Conservation (phyloP, 1,140 invertebrate species). For the Amyelois transitella region DNA sequence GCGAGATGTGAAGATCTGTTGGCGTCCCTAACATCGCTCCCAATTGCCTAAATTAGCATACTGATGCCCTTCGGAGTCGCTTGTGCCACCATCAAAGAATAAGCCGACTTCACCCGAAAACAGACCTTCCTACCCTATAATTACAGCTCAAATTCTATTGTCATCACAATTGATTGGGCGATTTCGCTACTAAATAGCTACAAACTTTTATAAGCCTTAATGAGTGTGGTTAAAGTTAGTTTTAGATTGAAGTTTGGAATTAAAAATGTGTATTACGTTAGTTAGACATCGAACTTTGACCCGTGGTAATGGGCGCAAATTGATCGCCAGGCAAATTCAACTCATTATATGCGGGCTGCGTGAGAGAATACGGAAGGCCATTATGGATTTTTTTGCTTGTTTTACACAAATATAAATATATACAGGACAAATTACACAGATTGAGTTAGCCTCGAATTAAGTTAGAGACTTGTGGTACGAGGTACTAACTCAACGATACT, state of each 20-base stretch:
- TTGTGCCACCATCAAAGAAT: constrained; percentile 35
- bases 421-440: too few relatives aligned
- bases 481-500: too few relatives aligned
- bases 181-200: not conserved
- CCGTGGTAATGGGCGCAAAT: constrained; percentile 48
- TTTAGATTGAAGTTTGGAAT: constrained; percentile 1
- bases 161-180: not conserved
- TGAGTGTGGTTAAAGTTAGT: not conserved
- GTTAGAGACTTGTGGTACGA: too few relatives aligned
- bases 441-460: too few relatives aligned
- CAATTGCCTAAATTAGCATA: constrained; percentile 60
- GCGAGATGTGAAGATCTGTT: not conserved
- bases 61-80: constrained; percentile 39
- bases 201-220: constrained; percentile 11
- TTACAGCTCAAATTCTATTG: constrained; percentile 15
- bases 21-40: constrained; percentile 14
- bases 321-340: constrained; percentile 46
- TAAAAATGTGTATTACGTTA: constrained; percentile 22
- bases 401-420: too few relatives aligned
- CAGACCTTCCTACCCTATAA: constrained; percentile 3
- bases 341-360: constrained; percentile 25
- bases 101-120: constrained; percentile 13
- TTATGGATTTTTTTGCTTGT: not conserved
- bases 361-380: not conserved
- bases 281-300: constrained; percentile 42